These are phyloP conservation scores for Plagodis pulveraria DNA, from an alignment of 2,888 invertebrate genomes.

Conservation along the genomic window DNA sequence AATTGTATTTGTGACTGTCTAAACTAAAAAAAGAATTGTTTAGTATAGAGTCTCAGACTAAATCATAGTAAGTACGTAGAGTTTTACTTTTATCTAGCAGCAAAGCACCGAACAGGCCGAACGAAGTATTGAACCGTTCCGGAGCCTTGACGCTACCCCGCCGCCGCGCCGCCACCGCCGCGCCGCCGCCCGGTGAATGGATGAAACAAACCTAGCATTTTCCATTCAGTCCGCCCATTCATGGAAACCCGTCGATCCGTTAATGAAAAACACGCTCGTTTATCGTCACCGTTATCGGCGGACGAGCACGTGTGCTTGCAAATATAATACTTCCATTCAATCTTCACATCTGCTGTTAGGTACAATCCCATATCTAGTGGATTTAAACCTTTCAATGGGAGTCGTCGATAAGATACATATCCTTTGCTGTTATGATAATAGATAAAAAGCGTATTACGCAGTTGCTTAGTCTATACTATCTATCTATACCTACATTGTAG, in stretches of 20 bases:
- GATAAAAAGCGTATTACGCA: conserved; percentile 35
- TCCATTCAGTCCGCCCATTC: conserved; percentile 80
- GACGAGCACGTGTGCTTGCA: conserved; percentile 56
- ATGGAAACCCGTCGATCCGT: conserved; percentile 79
- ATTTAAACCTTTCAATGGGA: conserved; percentile 28
- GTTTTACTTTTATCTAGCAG: too few species aligned
- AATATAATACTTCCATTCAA: conserved; percentile 66
- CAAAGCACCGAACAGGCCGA: not conserved
- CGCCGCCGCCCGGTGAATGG: conserved; percentile 62
- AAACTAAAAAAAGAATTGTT: too few species aligned
- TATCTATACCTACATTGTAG: too few species aligned
- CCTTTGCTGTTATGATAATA: conserved; percentile 17
- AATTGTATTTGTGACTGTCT: too few species aligned
- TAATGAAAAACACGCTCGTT: conserved; percentile 75
- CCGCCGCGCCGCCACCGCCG: conserved; percentile 30
- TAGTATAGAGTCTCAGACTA: too few species aligned
- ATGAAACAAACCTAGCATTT: conserved; percentile 63
- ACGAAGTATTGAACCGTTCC: not conserved
- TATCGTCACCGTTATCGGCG: conserved; percentile 68
- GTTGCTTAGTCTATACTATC: too few species aligned
- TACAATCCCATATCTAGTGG: conserved; percentile 30
- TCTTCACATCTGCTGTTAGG: conserved; percentile 41
- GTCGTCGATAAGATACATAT: conserved; percentile 48
- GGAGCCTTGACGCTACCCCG: too few species aligned
- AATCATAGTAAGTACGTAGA: too few species aligned